Conservation (phyloP, 2,888 invertebrate genomes). For the Drosophila neoperkinsi region DNA sequence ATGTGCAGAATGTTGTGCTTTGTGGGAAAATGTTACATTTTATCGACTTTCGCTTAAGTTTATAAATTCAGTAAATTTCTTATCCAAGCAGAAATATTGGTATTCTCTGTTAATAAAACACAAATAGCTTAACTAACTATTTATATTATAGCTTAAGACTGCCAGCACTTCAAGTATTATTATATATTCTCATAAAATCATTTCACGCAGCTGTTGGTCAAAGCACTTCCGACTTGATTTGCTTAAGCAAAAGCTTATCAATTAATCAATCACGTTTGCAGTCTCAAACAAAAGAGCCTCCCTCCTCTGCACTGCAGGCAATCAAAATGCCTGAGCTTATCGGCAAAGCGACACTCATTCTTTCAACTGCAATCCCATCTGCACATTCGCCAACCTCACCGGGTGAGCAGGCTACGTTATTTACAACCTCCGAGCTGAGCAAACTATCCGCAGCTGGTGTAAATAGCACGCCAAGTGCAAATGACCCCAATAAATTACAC, state of each 20-base stretch:
- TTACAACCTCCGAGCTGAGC: conserved; percentile 39
- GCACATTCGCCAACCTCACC: conserved; percentile 12
- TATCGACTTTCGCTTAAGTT: neutral
- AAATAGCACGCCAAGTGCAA: conserved; percentile 55
- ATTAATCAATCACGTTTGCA: neutral
- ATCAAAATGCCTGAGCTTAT: conserved; percentile 51
- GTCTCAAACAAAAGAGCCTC: neutral
- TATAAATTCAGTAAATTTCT: no score
- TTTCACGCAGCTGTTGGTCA: neutral
- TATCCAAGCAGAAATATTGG: neutral
- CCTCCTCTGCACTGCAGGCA: conserved; percentile 14
- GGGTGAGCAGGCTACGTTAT: conserved; percentile 34
- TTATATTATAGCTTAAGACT: neutral
- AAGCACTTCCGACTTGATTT: neutral
- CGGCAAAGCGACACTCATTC: conserved; percentile 12
- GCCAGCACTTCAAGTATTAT: neutral
- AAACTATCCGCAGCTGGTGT: conserved; percentile 48
- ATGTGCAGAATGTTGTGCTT: neutral
- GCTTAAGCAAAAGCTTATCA: neutral
- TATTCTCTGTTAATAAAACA: neutral
- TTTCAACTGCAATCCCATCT: conserved; percentile 8
- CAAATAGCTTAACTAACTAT: neutral
- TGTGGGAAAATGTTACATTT: neutral
- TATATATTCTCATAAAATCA: neutral
- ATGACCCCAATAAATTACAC: conserved; percentile 74